Percentiles rank a stretch among this genome's conserved stretches.
Evolutionary conservation across 2,888 invertebrate species (phyloP).

Genomic region (Philereme vetulata): DNA sequence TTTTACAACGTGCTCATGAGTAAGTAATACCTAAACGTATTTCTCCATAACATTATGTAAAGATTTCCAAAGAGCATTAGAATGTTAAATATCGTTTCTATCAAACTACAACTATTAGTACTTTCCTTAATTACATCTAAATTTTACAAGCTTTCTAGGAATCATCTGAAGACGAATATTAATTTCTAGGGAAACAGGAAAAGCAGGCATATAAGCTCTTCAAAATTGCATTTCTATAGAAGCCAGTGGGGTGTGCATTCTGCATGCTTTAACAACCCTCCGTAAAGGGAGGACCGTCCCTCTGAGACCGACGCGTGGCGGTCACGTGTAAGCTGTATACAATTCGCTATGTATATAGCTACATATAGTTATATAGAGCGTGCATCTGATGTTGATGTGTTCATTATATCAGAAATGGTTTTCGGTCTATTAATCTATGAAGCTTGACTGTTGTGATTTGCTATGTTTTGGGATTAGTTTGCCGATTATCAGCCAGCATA

Average conservation of each 20-base stretch:
- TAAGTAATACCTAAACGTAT: too few species aligned
- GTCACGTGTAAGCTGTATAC: slow-evolving; percentile 50
- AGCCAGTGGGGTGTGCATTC: slow-evolving; percentile 42
- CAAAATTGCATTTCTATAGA: slow-evolving; percentile 35
- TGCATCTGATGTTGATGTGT: slow-evolving; percentile 60
- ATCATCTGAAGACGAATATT: too few species aligned
- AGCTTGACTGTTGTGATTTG: slow-evolving; percentile 8
- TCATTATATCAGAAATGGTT: slow-evolving; percentile 48
- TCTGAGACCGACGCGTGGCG: slow-evolving; percentile 44
- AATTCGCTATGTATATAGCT: slow-evolving; percentile 21
- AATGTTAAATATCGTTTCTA: too few species aligned
- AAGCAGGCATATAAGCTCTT: slow-evolving; percentile 11
- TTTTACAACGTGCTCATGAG: background rate
- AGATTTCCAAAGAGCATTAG: too few species aligned
- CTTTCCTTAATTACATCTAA: too few species aligned
- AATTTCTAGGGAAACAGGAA: background rate
- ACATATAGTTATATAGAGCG: slow-evolving; percentile 45
- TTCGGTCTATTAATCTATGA: slow-evolving; percentile 19
- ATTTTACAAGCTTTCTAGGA: too few species aligned
- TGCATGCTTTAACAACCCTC: slow-evolving; percentile 54
- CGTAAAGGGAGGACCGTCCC: slow-evolving; percentile 36
- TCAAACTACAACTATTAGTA: too few species aligned
- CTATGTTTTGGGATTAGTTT: background rate
- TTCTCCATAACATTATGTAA: too few species aligned
- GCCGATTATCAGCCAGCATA: too few species aligned